Evolutionary conservation across 1,140 invertebrate genomes (phyloP).

Genomic region (Papilio aristodemus): DNA sequence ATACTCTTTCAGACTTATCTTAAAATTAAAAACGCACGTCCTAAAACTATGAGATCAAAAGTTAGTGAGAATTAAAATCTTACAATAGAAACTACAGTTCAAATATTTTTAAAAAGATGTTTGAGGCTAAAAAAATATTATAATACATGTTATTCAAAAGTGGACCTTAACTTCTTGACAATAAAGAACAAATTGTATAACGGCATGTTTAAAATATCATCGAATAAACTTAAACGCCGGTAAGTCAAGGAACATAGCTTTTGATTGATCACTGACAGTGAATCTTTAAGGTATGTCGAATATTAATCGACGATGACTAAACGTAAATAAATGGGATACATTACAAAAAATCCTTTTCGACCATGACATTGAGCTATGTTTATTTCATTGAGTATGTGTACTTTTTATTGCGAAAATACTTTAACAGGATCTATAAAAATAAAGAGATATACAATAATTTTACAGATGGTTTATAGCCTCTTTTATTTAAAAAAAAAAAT

Average conservation of each 20-base stretch:
- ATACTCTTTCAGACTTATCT: too few species aligned
- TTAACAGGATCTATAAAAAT: background rate
- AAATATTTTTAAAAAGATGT: background rate
- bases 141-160: background rate
- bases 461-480: too few species aligned
- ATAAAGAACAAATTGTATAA: background rate
- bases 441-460: too few species aligned
- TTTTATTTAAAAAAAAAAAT: too few species aligned
- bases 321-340: slow-evolving; percentile 67
- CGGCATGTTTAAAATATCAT: background rate
- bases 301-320: slow-evolving; percentile 72
- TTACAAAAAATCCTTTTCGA: slow-evolving; percentile 49
- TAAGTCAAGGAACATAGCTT: slow-evolving; percentile 33
- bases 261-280: slow-evolving; percentile 68
- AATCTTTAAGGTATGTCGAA: slow-evolving; percentile 59
- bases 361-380: slow-evolving; percentile 39
- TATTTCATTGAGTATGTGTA: slow-evolving; percentile 45
- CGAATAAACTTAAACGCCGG: background rate
- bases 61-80: background rate
- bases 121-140: background rate
- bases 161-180: background rate
- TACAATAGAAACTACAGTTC: background rate
- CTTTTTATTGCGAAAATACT: background rate
- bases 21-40: too few species aligned
- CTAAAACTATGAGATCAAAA: too few species aligned